These are phyloP conservation scores for Spodoptera littoralis DNA, from an alignment of 2,888 invertebrate species.

Conservation along the genomic window DNA sequence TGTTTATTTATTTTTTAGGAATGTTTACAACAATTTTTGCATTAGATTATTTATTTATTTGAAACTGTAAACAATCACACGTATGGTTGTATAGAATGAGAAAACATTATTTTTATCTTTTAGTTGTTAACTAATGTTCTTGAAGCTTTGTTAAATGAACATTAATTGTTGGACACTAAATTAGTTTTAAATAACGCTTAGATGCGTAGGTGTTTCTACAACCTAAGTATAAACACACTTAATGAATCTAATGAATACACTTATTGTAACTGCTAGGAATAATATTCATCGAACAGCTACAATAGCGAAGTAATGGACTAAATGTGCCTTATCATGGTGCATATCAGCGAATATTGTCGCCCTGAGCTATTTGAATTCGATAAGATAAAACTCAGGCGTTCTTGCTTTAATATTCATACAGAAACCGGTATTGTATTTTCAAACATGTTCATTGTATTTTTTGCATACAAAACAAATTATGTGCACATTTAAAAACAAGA, in stretches of 20 bases:
- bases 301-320: constrained; percentile 6
- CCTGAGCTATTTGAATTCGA: constrained; percentile 48
- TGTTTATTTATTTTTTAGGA: not conserved
- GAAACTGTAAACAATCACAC: too few relatives aligned
- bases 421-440: constrained; percentile 4
- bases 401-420: constrained; percentile 18
- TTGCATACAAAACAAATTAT: not conserved
- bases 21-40: too few relatives aligned
- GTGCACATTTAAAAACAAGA: not conserved
- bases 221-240: too few relatives aligned
- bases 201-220: too few relatives aligned
- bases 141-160: too few relatives aligned
- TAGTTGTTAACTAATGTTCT: not conserved
- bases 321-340: constrained; percentile 29
- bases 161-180: too few relatives aligned
- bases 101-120: too few relatives aligned
- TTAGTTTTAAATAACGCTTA: too few relatives aligned
- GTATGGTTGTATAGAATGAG: too few relatives aligned
- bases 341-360: constrained; percentile 40
- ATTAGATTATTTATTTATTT: too few relatives aligned
- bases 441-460: constrained; percentile 2
- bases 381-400: constrained; percentile 53
- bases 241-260: too few relatives aligned
- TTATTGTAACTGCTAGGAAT: too few relatives aligned
- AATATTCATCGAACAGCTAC: constrained; percentile 1